These are phyloP conservation scores for Motacilla alba DNA, from an alignment of 2,113 vertebrate genomes.

Conservation along the genomic window DNA sequence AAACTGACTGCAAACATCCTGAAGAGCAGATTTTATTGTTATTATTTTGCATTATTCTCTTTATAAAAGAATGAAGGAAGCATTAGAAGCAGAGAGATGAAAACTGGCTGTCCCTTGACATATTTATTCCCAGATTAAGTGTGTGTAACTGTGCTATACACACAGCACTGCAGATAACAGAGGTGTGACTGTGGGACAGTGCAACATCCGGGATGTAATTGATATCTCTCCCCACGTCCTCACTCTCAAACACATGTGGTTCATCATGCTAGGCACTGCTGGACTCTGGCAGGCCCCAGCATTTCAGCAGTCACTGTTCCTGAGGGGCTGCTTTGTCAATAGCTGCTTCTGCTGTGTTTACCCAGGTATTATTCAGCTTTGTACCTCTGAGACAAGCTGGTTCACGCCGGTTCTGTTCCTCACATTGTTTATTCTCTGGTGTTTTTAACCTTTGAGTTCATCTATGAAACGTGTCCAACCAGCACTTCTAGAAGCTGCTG, in stretches of 20 bases:
- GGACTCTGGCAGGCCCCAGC: not conserved
- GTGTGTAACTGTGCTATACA: not conserved
- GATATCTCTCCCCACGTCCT: not conserved
- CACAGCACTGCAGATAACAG: not conserved
- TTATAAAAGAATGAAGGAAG: constrained; percentile 8
- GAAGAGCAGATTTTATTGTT: not conserved
- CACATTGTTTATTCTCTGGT: not conserved
- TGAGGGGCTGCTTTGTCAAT: not conserved
- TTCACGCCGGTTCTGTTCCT: not conserved
- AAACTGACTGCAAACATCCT: constrained; percentile 7
- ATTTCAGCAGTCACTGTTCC: not conserved
- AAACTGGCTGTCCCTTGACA: not conserved
- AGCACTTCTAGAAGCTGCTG: not conserved
- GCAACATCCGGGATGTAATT: not conserved
- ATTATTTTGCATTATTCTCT: not conserved
- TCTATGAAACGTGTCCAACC: not conserved
- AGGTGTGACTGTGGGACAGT: not conserved
- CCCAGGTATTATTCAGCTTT: not conserved
- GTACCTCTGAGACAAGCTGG: not conserved
- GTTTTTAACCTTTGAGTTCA: not conserved
- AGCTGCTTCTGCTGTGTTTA: not conserved
- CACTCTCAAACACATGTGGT: not conserved
- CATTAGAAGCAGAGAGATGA: not conserved
- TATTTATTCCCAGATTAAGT: not conserved
- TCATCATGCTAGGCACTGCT: not conserved